A percentile compares a stretch with the other conserved stretches of the same genome.
Conservation (phyloP, 2,797 vertebrate genomes). For the Etheostoma perlongum region DNA sequence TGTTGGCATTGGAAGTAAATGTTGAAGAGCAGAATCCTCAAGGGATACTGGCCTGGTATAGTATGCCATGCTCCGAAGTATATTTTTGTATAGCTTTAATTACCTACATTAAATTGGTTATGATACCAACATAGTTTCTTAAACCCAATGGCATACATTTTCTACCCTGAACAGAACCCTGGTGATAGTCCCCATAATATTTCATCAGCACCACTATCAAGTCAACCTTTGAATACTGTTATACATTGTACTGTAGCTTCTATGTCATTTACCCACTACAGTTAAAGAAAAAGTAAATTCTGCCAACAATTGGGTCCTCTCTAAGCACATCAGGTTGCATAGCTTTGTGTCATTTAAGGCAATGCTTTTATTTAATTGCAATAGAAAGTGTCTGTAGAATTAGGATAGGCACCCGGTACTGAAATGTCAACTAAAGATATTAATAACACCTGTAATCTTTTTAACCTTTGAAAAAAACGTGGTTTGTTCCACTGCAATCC, state of each 20-base stretch:
- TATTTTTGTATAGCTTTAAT: background rate
- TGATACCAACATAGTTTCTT: background rate
- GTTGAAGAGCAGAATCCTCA: background rate
- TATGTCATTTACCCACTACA: background rate
- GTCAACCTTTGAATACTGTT: background rate
- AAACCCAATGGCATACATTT: background rate
- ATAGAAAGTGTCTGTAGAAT: background rate
- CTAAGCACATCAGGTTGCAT: background rate
- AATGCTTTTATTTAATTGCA: background rate
- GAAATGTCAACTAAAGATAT: background rate
- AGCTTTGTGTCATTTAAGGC: background rate
- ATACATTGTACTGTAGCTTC: background rate
- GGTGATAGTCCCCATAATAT: background rate
- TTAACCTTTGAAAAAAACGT: constrained; percentile 43
- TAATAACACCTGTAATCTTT: background rate
- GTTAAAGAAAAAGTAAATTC: background rate
- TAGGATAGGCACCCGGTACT: background rate
- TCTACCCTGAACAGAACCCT: background rate
- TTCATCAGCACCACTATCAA: background rate
- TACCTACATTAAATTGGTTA: constrained; percentile 3
- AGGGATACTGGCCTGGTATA: background rate
- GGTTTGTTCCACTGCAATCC: constrained; percentile 15
- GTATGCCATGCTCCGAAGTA: background rate
- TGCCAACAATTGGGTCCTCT: background rate
- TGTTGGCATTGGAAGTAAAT: background rate